Percentiles rank a stretch among this genome's conserved stretches.
phyloP scores from a whole-genome alignment of 2,113 vertebrate species.

The Toxostoma redivivum region DNA sequence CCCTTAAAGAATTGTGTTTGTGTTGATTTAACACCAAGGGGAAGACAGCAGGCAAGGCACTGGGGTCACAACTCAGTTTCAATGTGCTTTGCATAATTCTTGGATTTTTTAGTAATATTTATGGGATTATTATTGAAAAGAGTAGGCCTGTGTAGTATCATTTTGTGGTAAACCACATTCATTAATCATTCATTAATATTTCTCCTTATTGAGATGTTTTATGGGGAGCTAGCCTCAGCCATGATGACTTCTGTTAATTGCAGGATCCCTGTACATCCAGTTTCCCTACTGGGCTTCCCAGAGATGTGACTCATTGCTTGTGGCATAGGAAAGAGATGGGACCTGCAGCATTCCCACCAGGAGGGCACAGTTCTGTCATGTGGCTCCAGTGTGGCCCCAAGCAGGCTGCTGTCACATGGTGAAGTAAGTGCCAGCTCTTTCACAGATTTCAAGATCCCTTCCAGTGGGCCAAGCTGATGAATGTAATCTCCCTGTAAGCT shows the following conservation, averaged over 20 bases:
- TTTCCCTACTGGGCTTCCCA: neutral
- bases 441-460: neutral
- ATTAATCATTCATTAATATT: constrained; percentile 31
- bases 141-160: neutral
- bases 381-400: neutral
- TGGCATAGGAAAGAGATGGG: neutral
- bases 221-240: neutral
- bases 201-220: neutral
- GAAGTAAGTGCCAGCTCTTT: neutral
- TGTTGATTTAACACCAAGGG: neutral
- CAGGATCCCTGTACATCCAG: neutral
- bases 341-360: neutral
- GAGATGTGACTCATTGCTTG: neutral
- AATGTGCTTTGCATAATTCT: neutral
- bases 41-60: neutral
- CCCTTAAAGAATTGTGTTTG: neutral
- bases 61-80: neutral
- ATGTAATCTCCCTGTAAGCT: neutral
- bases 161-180: constrained; percentile 46
- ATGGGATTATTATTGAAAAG: constrained; percentile 38
- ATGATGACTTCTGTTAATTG: neutral
- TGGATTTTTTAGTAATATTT: constrained; percentile 26
- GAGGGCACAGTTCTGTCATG: neutral
- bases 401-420: fast-evolving
- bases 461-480: neutral